Conservation (phyloP, 2,888 invertebrate species). For the Lithophane ornitopus region DNA sequence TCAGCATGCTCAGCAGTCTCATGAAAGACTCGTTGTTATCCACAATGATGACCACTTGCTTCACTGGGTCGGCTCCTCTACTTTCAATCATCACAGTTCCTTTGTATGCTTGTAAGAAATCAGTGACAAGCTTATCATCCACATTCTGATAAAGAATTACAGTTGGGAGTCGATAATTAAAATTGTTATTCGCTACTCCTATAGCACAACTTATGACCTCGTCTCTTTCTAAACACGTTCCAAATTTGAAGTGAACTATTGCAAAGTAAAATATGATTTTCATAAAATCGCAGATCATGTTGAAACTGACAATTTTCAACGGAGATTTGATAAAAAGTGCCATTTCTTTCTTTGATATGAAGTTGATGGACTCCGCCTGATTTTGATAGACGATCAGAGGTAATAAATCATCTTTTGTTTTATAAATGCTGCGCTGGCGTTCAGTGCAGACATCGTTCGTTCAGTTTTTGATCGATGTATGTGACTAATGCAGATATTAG, state of each 20-base stretch:
- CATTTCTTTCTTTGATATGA: neutral
- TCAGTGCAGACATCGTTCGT: slow-evolving; percentile 57
- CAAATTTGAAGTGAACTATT: slow-evolving; percentile 46
- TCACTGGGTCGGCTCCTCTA: slow-evolving; percentile 70
- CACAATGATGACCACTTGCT: slow-evolving; percentile 79
- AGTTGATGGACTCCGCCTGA: slow-evolving; percentile 29
- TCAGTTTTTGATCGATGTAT: slow-evolving; percentile 69
- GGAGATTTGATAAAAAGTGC: slow-evolving; percentile 21
- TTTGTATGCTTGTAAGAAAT: slow-evolving; percentile 75
- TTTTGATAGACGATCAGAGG: slow-evolving; percentile 31
- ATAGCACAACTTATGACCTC: slow-evolving; percentile 71
- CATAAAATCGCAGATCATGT: slow-evolving; percentile 32
- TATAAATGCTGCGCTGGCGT: slow-evolving; percentile 44
- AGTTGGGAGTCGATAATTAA: slow-evolving; percentile 74
- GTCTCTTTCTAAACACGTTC: slow-evolving; percentile 52
- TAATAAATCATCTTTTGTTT: slow-evolving; percentile 78
- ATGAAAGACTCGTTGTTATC: slow-evolving; percentile 76
- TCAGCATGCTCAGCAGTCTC: slow-evolving; percentile 72
- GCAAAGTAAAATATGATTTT: slow-evolving; percentile 41
- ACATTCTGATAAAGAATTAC: slow-evolving; percentile 75
- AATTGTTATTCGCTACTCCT: slow-evolving; percentile 77
- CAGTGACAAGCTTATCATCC: slow-evolving; percentile 69
- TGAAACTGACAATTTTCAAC: neutral
- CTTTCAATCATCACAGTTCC: slow-evolving; percentile 78
- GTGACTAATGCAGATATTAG: slow-evolving; percentile 48